phyloP scores from a whole-genome alignment of 2,113 vertebrate genomes.

The Pedetes capensis region DNA sequence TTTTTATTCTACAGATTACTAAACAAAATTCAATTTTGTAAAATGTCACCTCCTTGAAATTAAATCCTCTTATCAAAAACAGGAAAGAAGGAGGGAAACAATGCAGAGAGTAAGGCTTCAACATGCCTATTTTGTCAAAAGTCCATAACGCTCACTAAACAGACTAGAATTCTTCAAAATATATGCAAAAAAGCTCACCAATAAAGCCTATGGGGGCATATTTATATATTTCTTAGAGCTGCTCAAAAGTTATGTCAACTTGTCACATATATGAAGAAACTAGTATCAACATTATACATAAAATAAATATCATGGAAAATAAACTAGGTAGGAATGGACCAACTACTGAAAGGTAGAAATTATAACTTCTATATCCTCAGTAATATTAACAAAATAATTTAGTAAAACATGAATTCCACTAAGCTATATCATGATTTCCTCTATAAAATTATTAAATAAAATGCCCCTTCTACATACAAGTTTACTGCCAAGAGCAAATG shows the following conservation, averaged over 20 bases:
- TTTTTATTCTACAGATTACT: conserved; percentile 20
- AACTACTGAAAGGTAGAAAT: neutral
- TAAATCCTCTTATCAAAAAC: conserved; percentile 24
- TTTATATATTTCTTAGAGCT: neutral
- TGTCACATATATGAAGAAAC: neutral
- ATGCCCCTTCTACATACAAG: neutral
- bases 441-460: neutral
- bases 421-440: neutral
- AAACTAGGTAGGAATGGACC: neutral
- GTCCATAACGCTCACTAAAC: neutral
- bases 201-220: neutral
- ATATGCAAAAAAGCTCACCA: neutral
- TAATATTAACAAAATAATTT: conserved; percentile 24
- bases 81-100: neutral
- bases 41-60: conserved; percentile 36
- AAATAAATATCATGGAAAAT: neutral
- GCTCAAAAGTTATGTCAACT: neutral
- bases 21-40: conserved; percentile 23
- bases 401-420: neutral
- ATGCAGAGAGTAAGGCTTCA: neutral
- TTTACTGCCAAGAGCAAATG: neutral
- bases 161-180: neutral
- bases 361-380: neutral
- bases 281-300: neutral
- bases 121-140: neutral